Evolutionary conservation across 2,797 vertebrate species (phyloP), one percentile per base, ranked within the genome.

Genomic region (Gallinago nigripennis): DNA sequence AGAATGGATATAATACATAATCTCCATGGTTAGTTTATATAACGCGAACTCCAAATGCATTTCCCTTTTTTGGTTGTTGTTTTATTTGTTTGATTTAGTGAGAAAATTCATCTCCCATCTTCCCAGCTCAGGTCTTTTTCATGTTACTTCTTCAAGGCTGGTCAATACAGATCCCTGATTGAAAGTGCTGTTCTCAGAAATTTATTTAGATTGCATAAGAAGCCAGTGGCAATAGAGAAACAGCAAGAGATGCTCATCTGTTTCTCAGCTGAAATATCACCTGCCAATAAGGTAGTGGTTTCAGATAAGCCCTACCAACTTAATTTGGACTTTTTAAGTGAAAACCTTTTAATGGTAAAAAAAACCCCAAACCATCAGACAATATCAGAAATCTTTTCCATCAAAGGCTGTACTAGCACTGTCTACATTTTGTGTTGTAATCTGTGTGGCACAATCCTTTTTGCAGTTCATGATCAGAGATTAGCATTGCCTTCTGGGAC

Each of bases 181-280:
- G 54, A 51, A 20, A 43, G 30, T 33, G 9, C 28, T 1, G 0
- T 50, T 85, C 63, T 82, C 66, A 82, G 69, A 51, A 78, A 76
- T 69, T 82, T 80, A 65, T 72, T 79, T 73, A 69, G 54, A 66
- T 65, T 82, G 39, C 39, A 51, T 66, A 68, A 91, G 54, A 50
- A 66, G 12, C 30, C 43, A 70, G 12, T 37, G 56, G 13, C 4
- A 0, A 63, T 72, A 89, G 39, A 90, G 51, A 63, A 80, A 73
- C 54, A 68, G 51, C 19, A 82, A 72, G 71, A 91, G 30, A 39
- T 27, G 28, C 57, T 86, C 58, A 33, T 68, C 48, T 88, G 14
- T 66, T 77, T 82, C 58, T 73, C 68, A 73, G n/a, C 35, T 72
- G 64, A 73, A 82, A 69, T 58, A 87, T 27, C 64, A 43, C 60